phyloP scores from a whole-genome alignment of 2,797 vertebrate genomes.

The Delichon dasypus region DNA sequence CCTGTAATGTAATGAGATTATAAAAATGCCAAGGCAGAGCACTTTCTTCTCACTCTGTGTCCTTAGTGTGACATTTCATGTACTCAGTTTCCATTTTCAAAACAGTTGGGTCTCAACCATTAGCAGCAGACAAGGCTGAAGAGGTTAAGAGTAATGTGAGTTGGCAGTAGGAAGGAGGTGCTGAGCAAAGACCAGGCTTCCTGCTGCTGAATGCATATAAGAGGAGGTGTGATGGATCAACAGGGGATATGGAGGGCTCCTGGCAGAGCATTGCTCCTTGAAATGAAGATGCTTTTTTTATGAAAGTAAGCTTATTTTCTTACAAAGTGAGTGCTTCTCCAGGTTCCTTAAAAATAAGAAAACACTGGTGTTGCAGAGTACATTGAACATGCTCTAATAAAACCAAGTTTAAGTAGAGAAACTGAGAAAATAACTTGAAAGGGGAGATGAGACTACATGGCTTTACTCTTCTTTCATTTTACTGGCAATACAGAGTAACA shows the following conservation, averaged over 20 bases:
- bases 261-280: not conserved
- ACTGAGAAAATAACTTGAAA: not conserved
- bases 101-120: not conserved
- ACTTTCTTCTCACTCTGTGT: not conserved
- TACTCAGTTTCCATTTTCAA: not conserved
- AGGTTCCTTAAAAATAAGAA: not conserved
- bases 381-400: not conserved
- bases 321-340: not conserved
- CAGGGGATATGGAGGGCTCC: not conserved
- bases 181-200: not conserved
- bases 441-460: not conserved
- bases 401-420: not conserved
- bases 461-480: not conserved
- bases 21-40: not conserved
- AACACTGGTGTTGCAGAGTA: not conserved
- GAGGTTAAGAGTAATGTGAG: not conserved
- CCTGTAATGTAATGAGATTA: not conserved
- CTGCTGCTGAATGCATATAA: not conserved
- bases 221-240: not conserved
- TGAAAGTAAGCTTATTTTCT: not conserved
- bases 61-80: not conserved
- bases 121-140: not conserved
- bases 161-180: not conserved
- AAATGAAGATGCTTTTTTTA: not conserved
- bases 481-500: not conserved